Base-by-base conservation (phyloP, 1,140 invertebrate species). In the Solen grandis region DNA sequence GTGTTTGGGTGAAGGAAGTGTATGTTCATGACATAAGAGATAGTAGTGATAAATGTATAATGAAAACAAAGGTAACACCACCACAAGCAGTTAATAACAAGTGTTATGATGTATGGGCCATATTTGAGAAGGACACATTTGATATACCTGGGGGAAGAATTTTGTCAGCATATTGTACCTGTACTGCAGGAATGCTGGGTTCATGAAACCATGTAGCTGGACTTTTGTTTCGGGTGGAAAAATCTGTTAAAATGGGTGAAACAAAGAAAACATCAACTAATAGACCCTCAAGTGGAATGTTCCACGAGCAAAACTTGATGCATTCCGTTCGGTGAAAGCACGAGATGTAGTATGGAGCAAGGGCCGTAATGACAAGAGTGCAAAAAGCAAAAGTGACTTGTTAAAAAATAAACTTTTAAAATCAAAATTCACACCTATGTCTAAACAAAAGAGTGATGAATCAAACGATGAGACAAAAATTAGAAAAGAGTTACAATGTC, bases 181-280 rank as follows among this genome's bases (percentile, higher is more conserved):
- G n/a, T n/a, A n/a, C n/a, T n/a, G n/a, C 76, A 35, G 76, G 52
- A 4, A 81, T 33, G 60, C 41, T 62, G 31, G 70, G 69, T 13
- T 62, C 38, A 22, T 81, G 78, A 33, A 72, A 72, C 22, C 68
- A 80, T 35, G 41, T 73, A n/a, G 66, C 66, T 13, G 65, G 27
- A n/a, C n/a, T n/a, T n/a, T n/a, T n/a, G n/a, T n/a, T n/a, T n/a
- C n/a, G n/a, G n/a, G n/a, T n/a, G n/a, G n/a, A n/a, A n/a, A n/a
- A n/a, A n/a, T n/a, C n/a, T n/a, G n/a, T n/a, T n/a, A n/a, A n/a
- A n/a, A n/a, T n/a, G n/a, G n/a, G n/a, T n/a, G n/a, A n/a, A n/a
- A n/a, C n/a, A n/a, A n/a, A n/a, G n/a, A n/a, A n/a, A n/a, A n/a
- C n/a, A n/a, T n/a, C n/a, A n/a, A n/a, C n/a, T n/a, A n/a, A n/a